phyloP scores from a whole-genome alignment of 2,888 invertebrate genomes.

The Apodemia hepburni region DNA sequence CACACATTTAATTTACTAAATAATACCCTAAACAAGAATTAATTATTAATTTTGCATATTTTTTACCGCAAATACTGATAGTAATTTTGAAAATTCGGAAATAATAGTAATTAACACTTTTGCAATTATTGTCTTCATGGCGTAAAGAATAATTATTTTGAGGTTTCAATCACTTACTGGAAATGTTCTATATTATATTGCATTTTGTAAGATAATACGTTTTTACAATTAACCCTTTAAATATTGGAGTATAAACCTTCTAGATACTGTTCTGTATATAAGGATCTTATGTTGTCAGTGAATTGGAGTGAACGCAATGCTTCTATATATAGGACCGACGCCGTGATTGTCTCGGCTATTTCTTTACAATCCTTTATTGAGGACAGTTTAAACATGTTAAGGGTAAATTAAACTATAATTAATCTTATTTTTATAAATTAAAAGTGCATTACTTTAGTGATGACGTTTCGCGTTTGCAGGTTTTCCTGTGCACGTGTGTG shows the following conservation, averaged over 20 bases:
- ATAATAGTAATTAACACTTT: too few relatives aligned
- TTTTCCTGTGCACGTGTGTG: constrained; percentile 39
- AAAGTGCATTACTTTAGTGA: neutral
- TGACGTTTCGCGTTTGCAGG: constrained; percentile 28
- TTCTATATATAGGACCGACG: constrained; percentile 60
- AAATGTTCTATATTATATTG: too few relatives aligned
- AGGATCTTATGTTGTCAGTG: constrained; percentile 30
- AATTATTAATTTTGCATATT: too few relatives aligned
- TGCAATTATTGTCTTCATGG: too few relatives aligned
- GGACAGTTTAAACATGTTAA: constrained; percentile 49
- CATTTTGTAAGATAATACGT: neutral
- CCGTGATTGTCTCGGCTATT: constrained; percentile 42
- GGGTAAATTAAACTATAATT: constrained; percentile 41
- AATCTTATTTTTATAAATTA: neutral
- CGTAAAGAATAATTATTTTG: too few relatives aligned
- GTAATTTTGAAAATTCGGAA: too few relatives aligned
- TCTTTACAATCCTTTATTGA: constrained; percentile 48
- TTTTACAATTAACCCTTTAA: neutral
- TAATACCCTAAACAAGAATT: too few relatives aligned
- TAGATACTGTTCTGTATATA: constrained; percentile 9
- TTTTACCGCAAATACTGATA: too few relatives aligned
- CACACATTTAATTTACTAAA: too few relatives aligned
- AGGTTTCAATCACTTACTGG: too few relatives aligned
- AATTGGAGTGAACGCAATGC: constrained; percentile 59
- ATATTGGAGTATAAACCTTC: neutral